Evolutionary conservation across 2,797 vertebrate species (phyloP).

Genomic region (Lerista edwardsae): DNA sequence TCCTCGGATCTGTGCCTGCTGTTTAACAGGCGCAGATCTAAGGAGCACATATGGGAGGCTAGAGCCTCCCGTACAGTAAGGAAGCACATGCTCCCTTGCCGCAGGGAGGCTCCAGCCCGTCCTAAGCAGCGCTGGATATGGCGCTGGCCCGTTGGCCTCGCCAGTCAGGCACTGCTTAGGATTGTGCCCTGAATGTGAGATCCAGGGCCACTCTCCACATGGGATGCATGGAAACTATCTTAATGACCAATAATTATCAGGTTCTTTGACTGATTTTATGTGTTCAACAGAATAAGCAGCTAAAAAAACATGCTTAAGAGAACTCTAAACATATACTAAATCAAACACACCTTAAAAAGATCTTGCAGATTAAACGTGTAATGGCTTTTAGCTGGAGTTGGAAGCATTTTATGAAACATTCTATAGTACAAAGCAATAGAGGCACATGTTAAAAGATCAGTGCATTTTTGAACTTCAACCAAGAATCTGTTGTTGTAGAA

Average conservation of each 20-base stretch:
- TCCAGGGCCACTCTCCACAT: too few species aligned
- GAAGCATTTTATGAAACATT: constrained; percentile 66
- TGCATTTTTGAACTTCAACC: constrained; percentile 67
- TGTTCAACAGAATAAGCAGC: background rate
- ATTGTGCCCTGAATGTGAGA: too few species aligned
- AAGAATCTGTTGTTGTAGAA: constrained; percentile 67
- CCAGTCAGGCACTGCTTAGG: too few species aligned
- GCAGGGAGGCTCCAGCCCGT: too few species aligned
- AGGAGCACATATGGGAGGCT: too few species aligned
- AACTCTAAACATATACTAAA: background rate
- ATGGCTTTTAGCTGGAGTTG: constrained; percentile 75
- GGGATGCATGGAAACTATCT: background rate
- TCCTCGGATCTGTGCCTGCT: too few species aligned
- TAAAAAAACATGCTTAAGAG: background rate
- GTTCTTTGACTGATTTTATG: background rate
- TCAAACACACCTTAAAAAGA: constrained; percentile 71
- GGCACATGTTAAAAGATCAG: constrained; percentile 56
- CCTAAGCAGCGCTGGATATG: too few species aligned
- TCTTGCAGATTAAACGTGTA: constrained; percentile 76
- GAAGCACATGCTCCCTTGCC: too few species aligned
- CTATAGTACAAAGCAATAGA: constrained; percentile 71
- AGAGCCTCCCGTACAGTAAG: too few species aligned
- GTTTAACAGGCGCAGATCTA: too few species aligned
- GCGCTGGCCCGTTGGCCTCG: too few species aligned
- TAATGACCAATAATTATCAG: too few species aligned